These are phyloP conservation scores for Octopus sinensis DNA, from an alignment of 1,140 invertebrate genomes.

Conservation along the genomic window DNA sequence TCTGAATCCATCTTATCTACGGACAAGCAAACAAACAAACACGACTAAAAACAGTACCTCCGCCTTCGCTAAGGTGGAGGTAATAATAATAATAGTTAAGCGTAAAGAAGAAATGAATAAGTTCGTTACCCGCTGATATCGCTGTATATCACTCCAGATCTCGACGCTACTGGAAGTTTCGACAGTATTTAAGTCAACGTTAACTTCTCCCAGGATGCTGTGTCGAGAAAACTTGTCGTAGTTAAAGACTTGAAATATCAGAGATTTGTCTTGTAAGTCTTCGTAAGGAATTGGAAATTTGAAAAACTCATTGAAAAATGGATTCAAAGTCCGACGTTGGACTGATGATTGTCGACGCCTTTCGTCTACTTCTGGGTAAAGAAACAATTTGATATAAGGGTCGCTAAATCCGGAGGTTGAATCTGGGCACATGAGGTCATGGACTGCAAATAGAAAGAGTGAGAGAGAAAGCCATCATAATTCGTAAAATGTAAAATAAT, in stretches of 20 bases:
- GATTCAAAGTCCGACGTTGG: conserved; percentile 62
- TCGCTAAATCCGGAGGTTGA: conserved; percentile 75
- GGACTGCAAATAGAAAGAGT: conserved; percentile 63
- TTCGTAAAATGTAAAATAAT: too few relatives aligned
- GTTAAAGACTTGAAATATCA: conserved; percentile 84
- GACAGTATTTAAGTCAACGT: conserved; percentile 62
- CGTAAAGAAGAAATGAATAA: too few relatives aligned
- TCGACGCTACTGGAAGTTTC: conserved; percentile 69
- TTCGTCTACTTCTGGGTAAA: conserved; percentile 78
- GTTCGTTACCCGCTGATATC: conserved; percentile 38
- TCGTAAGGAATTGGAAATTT: conserved; percentile 68
- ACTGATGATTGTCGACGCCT: conserved; percentile 74
- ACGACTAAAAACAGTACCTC: too few relatives aligned
- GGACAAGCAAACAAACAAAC: too few relatives aligned
- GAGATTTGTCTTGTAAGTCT: conserved; percentile 68
- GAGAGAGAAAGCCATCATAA: too few relatives aligned
- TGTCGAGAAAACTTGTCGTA: conserved; percentile 86
- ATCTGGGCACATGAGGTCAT: conserved; percentile 77
- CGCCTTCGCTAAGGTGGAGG: too few relatives aligned
- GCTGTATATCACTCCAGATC: conserved; percentile 73
- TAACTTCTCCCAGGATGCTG: conserved; percentile 81
- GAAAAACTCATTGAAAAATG: conserved; percentile 65
- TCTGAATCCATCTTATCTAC: too few relatives aligned
- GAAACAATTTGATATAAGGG: conserved; percentile 75
- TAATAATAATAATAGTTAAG: too few relatives aligned